phyloP scores from a whole-genome alignment of 2,888 invertebrate genomes.

The Empis stercorea region DNA sequence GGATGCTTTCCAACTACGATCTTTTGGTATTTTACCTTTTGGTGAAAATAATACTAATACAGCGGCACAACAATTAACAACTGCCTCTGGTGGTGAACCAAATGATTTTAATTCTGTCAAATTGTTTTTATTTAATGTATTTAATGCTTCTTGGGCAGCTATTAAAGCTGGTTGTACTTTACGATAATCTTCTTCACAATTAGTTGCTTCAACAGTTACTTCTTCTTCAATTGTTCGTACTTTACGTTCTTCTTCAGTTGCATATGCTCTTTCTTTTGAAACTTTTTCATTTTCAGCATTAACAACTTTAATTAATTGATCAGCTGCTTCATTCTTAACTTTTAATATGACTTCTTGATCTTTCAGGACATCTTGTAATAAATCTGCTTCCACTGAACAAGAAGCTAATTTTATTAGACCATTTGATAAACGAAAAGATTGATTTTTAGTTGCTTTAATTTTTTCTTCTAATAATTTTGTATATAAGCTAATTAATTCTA shows the following conservation, averaged over 20 bases:
- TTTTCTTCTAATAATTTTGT: conserved; percentile 56
- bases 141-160: conserved; percentile 81
- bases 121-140: conserved; percentile 87
- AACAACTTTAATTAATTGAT: conserved; percentile 73
- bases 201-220: conserved; percentile 68
- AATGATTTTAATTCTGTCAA: conserved; percentile 90
- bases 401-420: conserved; percentile 78
- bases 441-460: conserved; percentile 53
- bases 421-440: conserved; percentile 69
- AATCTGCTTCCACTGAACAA: conserved; percentile 75
- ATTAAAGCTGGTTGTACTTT: conserved; percentile 84
- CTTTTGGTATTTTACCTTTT: conserved; percentile 78
- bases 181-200: conserved; percentile 78
- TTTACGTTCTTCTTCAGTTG: conserved; percentile 76
- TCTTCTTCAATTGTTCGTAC: conserved; percentile 81
- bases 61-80: conserved; percentile 74
- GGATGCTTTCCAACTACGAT: conserved; percentile 82
- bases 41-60: conserved; percentile 75
- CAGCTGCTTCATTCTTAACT: conserved; percentile 81
- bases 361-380: conserved; percentile 57
- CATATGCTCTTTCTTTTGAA: conserved; percentile 69
- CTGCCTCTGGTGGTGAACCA: conserved; percentile 79
- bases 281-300: conserved; percentile 85
- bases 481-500: conserved; percentile 81
- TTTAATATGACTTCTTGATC: conserved; percentile 71